Evolutionary conservation across 2,113 vertebrate genomes (phyloP), one percentile per base, ranked within the genome.

Genomic region (Ornithorhynchus anatinus): DNA sequence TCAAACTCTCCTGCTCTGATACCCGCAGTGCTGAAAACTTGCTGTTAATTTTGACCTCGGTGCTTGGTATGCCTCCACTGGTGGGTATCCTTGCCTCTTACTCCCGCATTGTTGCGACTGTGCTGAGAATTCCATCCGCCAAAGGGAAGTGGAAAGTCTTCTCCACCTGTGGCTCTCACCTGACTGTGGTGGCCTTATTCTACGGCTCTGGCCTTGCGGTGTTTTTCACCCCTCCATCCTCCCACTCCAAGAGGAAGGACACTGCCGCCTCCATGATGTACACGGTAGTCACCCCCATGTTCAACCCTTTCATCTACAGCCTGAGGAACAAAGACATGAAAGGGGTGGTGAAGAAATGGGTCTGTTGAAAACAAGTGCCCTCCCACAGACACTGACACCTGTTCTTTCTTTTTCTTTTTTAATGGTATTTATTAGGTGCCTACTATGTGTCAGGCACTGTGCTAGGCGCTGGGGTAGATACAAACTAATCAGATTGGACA

Each of bases 271-370:
- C 72, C 8, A 11, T 82, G 20, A 66, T 77, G 50, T 77, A 84
- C 36, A 80, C 64, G 14, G 32, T 61, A 40, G n/a, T 81, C 37
- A 81, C 43, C 2, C 59, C 75, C 10, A 67, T 67, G 59, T 74
- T 84, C 61, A 86, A 86, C 6, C 64, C 72, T 13, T 86, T 87
- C 27, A 81, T 80, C 31, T 87, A 80, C 32, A 84, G 69, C 58
- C 42, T 82, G 50, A 75, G 77, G 19, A 87, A 73, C 36, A 69
- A 71, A 54, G 54, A 66, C 29, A 71, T 81, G 27, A 81, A 87
- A 53, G 27, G 20, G 61, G 50, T 75, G 44, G n/a, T 73, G 38
- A 71, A 13, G 37, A 79, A n/a, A n/a, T n/a, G n/a, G n/a, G n/a
- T n/a, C n/a, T n/a, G n/a, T n/a, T n/a, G n/a, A n/a, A n/a, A n/a